These are phyloP conservation scores for Nyctereutes procyonoides DNA, from an alignment of 2,113 vertebrate genomes.

Conservation along the genomic window DNA sequence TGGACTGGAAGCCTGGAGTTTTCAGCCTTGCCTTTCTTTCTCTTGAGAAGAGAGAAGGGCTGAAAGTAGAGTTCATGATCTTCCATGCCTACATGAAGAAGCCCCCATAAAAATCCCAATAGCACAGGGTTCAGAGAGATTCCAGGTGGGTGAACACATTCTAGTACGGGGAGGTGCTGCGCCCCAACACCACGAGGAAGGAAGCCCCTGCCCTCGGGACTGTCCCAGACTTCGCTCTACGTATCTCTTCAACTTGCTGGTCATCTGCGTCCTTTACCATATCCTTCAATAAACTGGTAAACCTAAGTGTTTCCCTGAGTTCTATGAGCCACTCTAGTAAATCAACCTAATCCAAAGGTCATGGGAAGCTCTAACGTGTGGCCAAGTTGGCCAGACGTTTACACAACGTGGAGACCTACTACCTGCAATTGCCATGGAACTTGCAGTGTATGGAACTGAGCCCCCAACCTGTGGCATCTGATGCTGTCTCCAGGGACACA, in stretches of 20 bases:
- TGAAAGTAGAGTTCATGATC: background rate
- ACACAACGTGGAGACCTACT: background rate
- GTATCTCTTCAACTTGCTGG: background rate
- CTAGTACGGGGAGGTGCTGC: background rate
- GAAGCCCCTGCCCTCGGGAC: background rate
- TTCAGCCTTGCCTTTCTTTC: background rate
- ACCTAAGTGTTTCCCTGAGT: background rate
- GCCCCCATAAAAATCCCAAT: background rate
- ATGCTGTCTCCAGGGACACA: background rate
- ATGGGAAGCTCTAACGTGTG: background rate
- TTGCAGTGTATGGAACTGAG: background rate
- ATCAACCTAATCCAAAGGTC: background rate
- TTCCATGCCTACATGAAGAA: background rate
- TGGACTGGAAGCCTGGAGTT: background rate
- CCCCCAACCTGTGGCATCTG: background rate
- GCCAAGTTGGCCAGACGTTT: background rate
- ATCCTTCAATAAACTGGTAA: background rate
- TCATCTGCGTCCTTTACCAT: background rate
- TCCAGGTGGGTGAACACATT: background rate
- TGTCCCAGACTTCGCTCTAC: background rate
- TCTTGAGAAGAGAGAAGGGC: background rate
- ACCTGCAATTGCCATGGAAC: background rate
- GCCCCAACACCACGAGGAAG: background rate
- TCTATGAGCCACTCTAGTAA: background rate
- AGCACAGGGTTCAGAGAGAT: background rate